Percentiles rank a stretch among this genome's conserved stretches.
Conservation (phyloP, 1,140 invertebrate genomes). For the Ceratitis capitata region DNA sequence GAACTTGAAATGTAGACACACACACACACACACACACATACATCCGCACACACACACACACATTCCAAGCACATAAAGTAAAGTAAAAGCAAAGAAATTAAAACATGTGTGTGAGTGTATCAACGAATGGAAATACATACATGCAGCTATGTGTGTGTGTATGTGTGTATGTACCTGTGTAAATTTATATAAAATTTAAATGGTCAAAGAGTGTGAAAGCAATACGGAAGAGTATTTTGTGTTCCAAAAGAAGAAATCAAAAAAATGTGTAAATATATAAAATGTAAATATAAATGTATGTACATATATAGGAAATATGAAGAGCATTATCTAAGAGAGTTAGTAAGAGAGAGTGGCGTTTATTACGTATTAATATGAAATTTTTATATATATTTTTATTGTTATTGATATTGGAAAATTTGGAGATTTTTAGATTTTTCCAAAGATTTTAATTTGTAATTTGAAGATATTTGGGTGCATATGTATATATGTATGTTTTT, state of each 20-base stretch:
- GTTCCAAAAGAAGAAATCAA: not conserved
- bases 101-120: not conserved
- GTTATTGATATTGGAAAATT: too few relatives aligned
- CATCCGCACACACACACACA: not conserved
- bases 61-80: too few relatives aligned
- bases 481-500: too few relatives aligned
- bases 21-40: conserved; percentile 1
- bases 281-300: not conserved
- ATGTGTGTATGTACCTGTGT: not conserved
- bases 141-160: not conserved
- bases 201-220: not conserved
- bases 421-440: too few relatives aligned
- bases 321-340: not conserved
- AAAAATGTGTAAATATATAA: not conserved
- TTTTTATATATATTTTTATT: too few relatives aligned
- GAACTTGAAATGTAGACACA: conserved; percentile 27
- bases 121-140: too few relatives aligned
- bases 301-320: too few relatives aligned
- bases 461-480: too few relatives aligned
- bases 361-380: not conserved
- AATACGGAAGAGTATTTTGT: not conserved
- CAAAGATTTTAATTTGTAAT: too few relatives aligned
- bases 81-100: not conserved
- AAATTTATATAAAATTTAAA: not conserved
- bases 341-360: not conserved